phyloP scores from a whole-genome alignment of 2,113 vertebrate genomes.

The Setophaga kirtlandii region DNA sequence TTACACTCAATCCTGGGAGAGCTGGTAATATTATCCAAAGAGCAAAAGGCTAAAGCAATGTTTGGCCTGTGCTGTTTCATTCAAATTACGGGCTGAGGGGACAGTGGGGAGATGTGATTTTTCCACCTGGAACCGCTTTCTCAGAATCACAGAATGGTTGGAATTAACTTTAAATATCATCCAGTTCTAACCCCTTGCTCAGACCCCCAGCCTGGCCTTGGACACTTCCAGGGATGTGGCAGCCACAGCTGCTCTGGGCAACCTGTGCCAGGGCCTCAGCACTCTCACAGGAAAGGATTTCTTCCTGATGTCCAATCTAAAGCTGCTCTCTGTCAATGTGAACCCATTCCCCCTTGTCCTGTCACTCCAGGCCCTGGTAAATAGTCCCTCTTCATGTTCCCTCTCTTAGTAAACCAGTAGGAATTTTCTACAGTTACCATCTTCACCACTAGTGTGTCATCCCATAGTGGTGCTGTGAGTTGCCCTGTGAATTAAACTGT shows the following conservation, averaged over 20 bases:
- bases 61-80: background rate
- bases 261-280: background rate
- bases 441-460: background rate
- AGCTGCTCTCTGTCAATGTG: accelerated
- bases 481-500: background rate
- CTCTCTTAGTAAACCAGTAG: background rate
- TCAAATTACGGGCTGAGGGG: background rate
- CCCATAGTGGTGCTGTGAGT: background rate
- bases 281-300: background rate
- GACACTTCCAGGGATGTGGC: background rate
- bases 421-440: background rate
- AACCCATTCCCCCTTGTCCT: background rate
- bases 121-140: background rate
- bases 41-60: slow-evolving; percentile 30
- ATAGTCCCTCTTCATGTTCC: background rate
- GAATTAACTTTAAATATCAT: background rate
- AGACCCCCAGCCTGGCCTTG: accelerated
- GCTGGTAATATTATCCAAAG: slow-evolving; percentile 18
- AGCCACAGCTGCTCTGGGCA: background rate
- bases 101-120: background rate
- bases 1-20: slow-evolving; percentile 29
- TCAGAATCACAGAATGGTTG: background rate
- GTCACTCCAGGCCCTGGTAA: background rate
- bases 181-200: background rate
- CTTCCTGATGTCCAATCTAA: accelerated